Percentiles rank a stretch among this genome's conserved stretches.
phyloP scores from a whole-genome alignment of 1,140 invertebrate genomes.

The Heliconius congener region DNA sequence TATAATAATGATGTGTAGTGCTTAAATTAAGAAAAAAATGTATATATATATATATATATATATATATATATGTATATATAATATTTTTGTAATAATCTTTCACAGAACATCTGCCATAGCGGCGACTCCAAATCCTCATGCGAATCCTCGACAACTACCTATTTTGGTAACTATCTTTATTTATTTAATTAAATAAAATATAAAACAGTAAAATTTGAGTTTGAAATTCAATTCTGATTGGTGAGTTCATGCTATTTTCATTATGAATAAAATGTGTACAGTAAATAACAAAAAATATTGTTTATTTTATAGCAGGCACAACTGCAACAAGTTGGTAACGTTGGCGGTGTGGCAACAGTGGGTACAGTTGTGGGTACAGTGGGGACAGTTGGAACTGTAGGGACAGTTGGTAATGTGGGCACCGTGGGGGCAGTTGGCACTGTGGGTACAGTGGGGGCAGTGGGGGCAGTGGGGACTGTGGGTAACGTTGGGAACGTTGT shows the following conservation, averaged over 20 bases:
- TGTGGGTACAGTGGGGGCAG: conserved; percentile 46
- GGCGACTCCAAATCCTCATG: conserved; percentile 58
- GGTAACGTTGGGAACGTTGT: conserved; percentile 46
- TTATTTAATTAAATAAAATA: background rate
- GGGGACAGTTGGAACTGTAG: conserved; percentile 46
- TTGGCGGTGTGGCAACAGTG: conserved; percentile 46
- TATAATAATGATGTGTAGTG: too few species aligned
- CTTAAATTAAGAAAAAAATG: too few species aligned
- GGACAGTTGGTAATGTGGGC: conserved; percentile 42
- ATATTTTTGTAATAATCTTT: conserved; percentile 8
- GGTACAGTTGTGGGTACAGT: conserved; percentile 49
- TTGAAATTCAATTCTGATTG: too few species aligned
- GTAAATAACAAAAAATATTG: conserved; percentile 1
- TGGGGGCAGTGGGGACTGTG: conserved; percentile 46
- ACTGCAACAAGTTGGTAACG: conserved; percentile 65
- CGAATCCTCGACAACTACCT: conserved; percentile 59
- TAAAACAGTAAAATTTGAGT: background rate
- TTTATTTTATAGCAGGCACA: conserved; percentile 61
- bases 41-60: too few species aligned
- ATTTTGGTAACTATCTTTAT: conserved; percentile 57
- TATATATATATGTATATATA: background rate
- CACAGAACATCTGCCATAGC: conserved; percentile 62
- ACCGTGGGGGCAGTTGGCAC: conserved; percentile 43
- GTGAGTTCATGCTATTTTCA: too few species aligned
- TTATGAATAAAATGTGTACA: background rate